A percentile compares a stretch with the other conserved stretches of the same genome.
phyloP scores from a whole-genome alignment of 2,888 invertebrate genomes.

The Hybos culiciformis region DNA sequence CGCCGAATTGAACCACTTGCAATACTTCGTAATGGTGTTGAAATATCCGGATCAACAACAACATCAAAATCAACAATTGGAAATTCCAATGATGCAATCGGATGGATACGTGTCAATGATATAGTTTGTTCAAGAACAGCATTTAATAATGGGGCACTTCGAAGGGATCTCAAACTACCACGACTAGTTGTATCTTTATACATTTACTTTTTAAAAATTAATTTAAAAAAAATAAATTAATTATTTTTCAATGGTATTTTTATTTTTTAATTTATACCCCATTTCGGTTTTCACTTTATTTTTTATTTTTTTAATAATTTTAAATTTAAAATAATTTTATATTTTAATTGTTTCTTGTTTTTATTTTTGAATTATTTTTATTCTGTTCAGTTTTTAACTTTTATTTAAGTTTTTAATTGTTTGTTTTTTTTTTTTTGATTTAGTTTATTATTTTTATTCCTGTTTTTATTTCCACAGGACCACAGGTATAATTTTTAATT shows the following conservation, averaged over 20 bases:
- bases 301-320: not conserved
- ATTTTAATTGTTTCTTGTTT: no score
- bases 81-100: constrained; percentile 34
- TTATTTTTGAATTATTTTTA: no score
- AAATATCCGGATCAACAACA: constrained; percentile 23
- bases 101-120: constrained; percentile 35
- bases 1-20: constrained; percentile 19
- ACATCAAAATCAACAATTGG: constrained; percentile 34
- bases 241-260: constrained; percentile 8
- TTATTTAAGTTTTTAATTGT: no score
- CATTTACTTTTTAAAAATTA: constrained; percentile 26
- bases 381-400: no score
- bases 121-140: constrained; percentile 35
- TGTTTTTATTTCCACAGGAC: no score
- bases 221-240: constrained; percentile 5
- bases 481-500: no score
- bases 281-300: no score
- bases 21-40: constrained; percentile 25
- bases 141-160: constrained; percentile 36
- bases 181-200: constrained; percentile 34
- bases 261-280: constrained; percentile 4
- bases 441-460: no score
- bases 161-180: constrained; percentile 37
- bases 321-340: no score
- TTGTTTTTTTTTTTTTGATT: no score